phyloP scores from a whole-genome alignment of 2,113 vertebrate species.

The Sminthopsis crassicaudata region DNA sequence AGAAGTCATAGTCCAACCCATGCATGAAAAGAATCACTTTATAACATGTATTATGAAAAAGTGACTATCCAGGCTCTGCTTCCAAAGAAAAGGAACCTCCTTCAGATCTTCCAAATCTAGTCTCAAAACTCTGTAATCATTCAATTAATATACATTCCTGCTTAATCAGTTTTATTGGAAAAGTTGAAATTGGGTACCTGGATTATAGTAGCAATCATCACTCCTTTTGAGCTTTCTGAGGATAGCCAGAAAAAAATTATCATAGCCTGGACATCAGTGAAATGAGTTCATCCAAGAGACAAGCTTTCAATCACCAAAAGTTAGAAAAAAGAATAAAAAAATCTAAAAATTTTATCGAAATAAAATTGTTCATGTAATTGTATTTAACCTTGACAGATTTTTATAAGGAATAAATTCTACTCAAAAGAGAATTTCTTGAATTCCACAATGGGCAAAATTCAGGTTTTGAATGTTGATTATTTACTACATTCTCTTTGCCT shows the following conservation, averaged over 20 bases:
- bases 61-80: background rate
- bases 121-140: background rate
- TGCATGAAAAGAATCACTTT: background rate
- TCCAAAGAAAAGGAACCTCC: background rate
- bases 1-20: background rate
- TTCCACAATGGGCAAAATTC: no score
- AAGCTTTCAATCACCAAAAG: no score
- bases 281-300: no score
- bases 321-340: no score
- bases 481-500: no score
- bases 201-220: background rate
- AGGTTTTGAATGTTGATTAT: no score
- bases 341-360: no score
- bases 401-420: no score
- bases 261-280: background rate
- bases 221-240: background rate
- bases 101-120: background rate
- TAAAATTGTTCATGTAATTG: no score
- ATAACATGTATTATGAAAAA: background rate
- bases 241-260: background rate
- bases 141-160: background rate
- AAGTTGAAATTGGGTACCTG: background rate
- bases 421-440: no score
- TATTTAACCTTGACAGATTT: no score
- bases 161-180: background rate